Percentiles rank a stretch among this genome's conserved stretches.
Conservation (phyloP, 2,797 vertebrate genomes). For the Alca torda region DNA sequence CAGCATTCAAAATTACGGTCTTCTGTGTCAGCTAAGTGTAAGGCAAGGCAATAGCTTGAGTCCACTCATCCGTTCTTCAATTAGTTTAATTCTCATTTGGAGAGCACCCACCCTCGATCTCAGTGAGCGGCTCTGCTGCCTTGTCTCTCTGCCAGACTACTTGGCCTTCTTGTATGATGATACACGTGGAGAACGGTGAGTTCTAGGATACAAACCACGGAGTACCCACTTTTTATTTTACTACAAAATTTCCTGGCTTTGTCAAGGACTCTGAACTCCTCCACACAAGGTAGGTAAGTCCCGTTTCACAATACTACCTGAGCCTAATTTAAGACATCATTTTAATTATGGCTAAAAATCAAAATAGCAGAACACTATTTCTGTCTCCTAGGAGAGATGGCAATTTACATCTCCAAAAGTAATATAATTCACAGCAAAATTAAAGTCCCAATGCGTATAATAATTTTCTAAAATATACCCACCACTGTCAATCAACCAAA, state of each 20-base stretch:
- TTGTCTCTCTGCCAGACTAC: neutral
- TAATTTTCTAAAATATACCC: slow-evolving; percentile 44
- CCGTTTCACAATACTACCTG: neutral
- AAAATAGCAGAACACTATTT: neutral
- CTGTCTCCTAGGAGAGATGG: neutral
- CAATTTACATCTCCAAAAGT: slow-evolving; percentile 55
- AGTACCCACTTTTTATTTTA: neutral
- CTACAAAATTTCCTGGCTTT: neutral
- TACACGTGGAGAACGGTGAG: neutral
- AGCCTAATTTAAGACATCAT: neutral
- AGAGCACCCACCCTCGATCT: neutral
- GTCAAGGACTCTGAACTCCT: neutral
- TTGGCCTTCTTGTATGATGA: neutral
- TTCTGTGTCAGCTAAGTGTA: neutral
- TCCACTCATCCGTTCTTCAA: neutral
- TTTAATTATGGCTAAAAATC: slow-evolving; percentile 57
- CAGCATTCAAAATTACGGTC: neutral
- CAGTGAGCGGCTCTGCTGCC: neutral
- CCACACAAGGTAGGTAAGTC: neutral
- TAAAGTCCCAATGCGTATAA: slow-evolving; percentile 1
- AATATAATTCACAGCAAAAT: slow-evolving; percentile 46
- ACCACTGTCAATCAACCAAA: slow-evolving; percentile 47
- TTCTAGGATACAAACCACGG: neutral
- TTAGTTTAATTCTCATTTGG: slow-evolving; percentile 34
- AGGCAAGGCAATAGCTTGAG: neutral